These are phyloP conservation scores for Rosalia funebris DNA, from an alignment of 2,888 invertebrate species.

Conservation along the genomic window DNA sequence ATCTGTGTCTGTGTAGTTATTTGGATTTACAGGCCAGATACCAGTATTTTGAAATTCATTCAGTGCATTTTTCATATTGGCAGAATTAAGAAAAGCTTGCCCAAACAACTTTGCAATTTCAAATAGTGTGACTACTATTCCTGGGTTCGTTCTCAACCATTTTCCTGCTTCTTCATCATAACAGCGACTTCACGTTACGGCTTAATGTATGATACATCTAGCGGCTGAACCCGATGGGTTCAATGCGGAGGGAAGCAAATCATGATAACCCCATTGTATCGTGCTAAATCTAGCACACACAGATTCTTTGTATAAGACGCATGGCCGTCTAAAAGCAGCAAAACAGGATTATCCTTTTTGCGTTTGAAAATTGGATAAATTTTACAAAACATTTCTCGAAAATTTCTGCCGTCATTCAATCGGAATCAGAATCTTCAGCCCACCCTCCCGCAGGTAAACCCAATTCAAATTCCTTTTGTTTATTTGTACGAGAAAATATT, in stretches of 20 bases:
- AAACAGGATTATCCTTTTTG: neutral
- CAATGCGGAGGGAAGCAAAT: neutral
- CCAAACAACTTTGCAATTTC: neutral
- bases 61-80: neutral
- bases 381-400: neutral
- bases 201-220: neutral
- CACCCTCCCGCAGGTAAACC: neutral
- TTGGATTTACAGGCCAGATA: neutral
- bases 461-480: neutral
- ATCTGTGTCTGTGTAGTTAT: neutral
- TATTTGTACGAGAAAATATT: neutral
- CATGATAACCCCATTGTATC: neutral
- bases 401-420: too few species aligned
- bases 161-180: neutral
- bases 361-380: neutral
- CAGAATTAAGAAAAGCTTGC: neutral
- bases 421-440: neutral
- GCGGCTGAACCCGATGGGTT: neutral
- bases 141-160: neutral
- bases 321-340: neutral
- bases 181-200: neutral
- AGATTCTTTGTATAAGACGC: neutral
- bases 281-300: neutral
- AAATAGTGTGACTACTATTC: neutral
- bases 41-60: neutral